These are phyloP conservation scores for Mactromeris polynyma DNA, from an alignment of 2,888 invertebrate species.

Conservation along the genomic window DNA sequence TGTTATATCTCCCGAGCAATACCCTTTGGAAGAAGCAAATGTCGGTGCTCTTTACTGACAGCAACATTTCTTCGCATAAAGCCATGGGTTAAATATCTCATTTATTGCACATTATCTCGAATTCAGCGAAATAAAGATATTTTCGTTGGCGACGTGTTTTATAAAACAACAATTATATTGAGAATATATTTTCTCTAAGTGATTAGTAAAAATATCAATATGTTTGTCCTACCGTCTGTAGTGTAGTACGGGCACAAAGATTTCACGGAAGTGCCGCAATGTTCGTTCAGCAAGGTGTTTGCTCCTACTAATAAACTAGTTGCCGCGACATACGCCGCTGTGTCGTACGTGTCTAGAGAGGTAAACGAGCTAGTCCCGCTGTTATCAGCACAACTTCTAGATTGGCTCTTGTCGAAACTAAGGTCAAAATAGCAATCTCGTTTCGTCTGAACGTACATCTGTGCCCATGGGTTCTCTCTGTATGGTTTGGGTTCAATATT, in stretches of 20 bases:
- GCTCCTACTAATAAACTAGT: constrained; percentile 49
- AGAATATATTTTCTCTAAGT: no score
- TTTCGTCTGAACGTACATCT: constrained; percentile 42
- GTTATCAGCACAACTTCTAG: constrained; percentile 16
- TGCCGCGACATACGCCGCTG: constrained; percentile 47
- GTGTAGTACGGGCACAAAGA: constrained; percentile 45
- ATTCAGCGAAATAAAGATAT: no score
- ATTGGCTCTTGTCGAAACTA: constrained; percentile 54
- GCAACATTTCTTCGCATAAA: no score
- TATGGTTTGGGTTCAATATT: constrained; percentile 32
- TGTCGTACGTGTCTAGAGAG: constrained; percentile 38
- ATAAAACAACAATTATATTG: no score
- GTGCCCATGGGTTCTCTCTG: constrained; percentile 50
- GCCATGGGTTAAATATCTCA: no score
- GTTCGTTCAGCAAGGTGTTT: constrained; percentile 1
- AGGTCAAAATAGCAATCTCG: constrained; percentile 49
- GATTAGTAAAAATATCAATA: no score
- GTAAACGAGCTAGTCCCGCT: not conserved
- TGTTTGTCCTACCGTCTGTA: constrained; percentile 35
- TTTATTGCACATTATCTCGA: no score
- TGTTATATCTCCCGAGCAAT: no score
- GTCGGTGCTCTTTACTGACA: no score
- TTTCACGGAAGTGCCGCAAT: constrained; percentile 33
- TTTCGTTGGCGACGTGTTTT: no score
- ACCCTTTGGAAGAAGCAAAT: no score